Percentiles rank a stretch among this genome's conserved stretches.
phyloP scores from a whole-genome alignment of 2,888 invertebrate genomes.

The Drosophila mimetica region DNA sequence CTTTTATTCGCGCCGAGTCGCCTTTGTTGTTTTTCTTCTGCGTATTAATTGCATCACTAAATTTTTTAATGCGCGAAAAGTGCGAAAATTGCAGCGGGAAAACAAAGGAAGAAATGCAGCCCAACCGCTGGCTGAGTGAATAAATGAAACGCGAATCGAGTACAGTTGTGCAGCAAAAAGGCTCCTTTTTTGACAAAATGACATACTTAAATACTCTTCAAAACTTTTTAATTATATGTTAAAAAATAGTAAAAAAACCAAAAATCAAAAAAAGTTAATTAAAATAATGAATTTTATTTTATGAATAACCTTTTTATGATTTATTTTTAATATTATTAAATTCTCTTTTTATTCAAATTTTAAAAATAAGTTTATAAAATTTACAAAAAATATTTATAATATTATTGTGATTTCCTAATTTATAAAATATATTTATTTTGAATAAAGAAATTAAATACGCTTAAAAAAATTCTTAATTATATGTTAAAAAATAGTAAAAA shows the following conservation, averaged over 20 bases:
- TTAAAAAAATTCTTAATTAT: too few species aligned
- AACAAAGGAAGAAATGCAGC: slow-evolving; percentile 46
- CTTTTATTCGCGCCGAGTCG: slow-evolving; percentile 20
- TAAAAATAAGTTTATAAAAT: too few species aligned
- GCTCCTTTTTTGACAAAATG: too few species aligned
- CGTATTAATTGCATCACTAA: slow-evolving; percentile 78
- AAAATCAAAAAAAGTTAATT: too few species aligned
- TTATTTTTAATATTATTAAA: background rate
- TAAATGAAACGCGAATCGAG: slow-evolving; percentile 59
- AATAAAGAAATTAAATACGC: slow-evolving; percentile 4
- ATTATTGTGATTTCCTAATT: too few species aligned
- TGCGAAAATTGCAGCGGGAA: slow-evolving; percentile 71
- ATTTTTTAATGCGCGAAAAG: slow-evolving; percentile 75
- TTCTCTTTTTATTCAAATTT: background rate
- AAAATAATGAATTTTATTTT: too few species aligned
- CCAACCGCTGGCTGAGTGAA: slow-evolving; percentile 11
- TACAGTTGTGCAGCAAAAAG: slow-evolving; percentile 48
- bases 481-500: too few species aligned
- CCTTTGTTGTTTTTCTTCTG: slow-evolving; percentile 34
- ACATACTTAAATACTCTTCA: background rate
- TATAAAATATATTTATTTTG: too few species aligned
- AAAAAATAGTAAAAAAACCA: too few species aligned
- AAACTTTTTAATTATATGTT: too few species aligned
- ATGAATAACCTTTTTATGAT: too few species aligned
- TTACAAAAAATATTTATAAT: too few species aligned